Percentiles rank a stretch among this genome's conserved stretches.
phyloP scores from a whole-genome alignment of 1,140 invertebrate species.

The Stegodyphus mimosarum region DNA sequence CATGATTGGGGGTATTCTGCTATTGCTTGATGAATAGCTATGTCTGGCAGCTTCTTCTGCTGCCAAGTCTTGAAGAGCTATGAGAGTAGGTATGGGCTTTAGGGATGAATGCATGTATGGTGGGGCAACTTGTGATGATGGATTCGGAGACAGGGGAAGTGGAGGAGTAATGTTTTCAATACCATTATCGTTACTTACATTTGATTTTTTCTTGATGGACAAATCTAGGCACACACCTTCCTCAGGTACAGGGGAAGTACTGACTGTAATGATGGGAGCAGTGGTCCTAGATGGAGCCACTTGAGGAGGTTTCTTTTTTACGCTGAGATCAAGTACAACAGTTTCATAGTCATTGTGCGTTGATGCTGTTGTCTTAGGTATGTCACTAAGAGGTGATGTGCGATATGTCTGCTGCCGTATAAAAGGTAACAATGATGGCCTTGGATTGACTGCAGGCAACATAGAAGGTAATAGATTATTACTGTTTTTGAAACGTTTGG shows the following conservation, averaged over 20 bases:
- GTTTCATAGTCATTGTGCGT: slow-evolving; percentile 54
- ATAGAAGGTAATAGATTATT: slow-evolving; percentile 15
- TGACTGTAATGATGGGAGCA: not conserved
- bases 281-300: not conserved
- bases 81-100: slow-evolving; percentile 46
- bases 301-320: slow-evolving; percentile 46
- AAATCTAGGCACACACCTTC: slow-evolving; percentile 60
- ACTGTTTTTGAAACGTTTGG: slow-evolving; percentile 34
- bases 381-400: slow-evolving; percentile 37
- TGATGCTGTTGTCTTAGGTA: slow-evolving; percentile 29
- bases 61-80: slow-evolving; percentile 40
- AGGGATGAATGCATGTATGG: slow-evolving; percentile 10
- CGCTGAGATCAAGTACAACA: slow-evolving; percentile 56
- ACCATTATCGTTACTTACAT: slow-evolving; percentile 24
- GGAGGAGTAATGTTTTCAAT: slow-evolving; percentile 60
- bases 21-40: slow-evolving; percentile 26
- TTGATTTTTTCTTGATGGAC: slow-evolving; percentile 54
- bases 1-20: slow-evolving; percentile 8
- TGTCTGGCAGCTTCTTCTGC: slow-evolving; percentile 15
- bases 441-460: not conserved
- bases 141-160: slow-evolving; percentile 41
- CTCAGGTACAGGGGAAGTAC: slow-evolving; percentile 18
- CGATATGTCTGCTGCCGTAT: slow-evolving; percentile 35
- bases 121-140: not conserved
- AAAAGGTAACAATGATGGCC: slow-evolving; percentile 34